Conservation (phyloP, 2,888 invertebrate species). For the Perdita meconis region DNA sequence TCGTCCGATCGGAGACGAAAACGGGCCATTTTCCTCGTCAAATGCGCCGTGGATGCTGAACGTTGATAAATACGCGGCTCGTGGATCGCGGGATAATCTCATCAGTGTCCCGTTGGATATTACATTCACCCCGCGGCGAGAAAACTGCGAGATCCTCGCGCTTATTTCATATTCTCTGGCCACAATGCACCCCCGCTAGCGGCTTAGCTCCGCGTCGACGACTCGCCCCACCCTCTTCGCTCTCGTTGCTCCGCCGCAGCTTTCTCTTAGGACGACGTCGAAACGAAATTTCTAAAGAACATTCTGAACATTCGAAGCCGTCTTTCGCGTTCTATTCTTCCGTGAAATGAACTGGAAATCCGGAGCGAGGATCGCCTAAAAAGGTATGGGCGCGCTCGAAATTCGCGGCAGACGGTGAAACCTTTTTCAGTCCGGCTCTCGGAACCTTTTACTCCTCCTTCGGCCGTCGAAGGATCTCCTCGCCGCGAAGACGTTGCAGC, state of each 20-base stretch:
- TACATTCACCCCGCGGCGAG: not conserved
- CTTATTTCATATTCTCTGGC: conserved; percentile 26
- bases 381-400: not conserved
- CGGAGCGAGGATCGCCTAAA: not conserved
- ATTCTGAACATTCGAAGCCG: too few species aligned
- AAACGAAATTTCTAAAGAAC: too few species aligned
- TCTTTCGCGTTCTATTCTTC: not conserved
- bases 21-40: not conserved
- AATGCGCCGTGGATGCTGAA: not conserved
- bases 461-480: not conserved
- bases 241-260: too few species aligned
- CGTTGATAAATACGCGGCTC: not conserved
- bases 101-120: not conserved
- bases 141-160: not conserved
- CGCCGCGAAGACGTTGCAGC: not conserved
- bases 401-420: conserved; percentile 10
- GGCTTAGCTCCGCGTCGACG: conserved; percentile 7
- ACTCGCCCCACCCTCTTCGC: too few species aligned
- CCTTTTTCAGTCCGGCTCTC: conserved; percentile 4
- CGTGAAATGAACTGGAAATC: conserved; percentile 30
- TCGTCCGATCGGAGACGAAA: too few species aligned
- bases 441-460: not conserved
- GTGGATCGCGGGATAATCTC: conserved; percentile 19
- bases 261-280: too few species aligned
- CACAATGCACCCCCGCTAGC: conserved; percentile 1